Evolutionary conservation across 2,113 vertebrate species (phyloP), one percentile per base, ranked within the genome.

Genomic region (Neofelis nebulosa): DNA sequence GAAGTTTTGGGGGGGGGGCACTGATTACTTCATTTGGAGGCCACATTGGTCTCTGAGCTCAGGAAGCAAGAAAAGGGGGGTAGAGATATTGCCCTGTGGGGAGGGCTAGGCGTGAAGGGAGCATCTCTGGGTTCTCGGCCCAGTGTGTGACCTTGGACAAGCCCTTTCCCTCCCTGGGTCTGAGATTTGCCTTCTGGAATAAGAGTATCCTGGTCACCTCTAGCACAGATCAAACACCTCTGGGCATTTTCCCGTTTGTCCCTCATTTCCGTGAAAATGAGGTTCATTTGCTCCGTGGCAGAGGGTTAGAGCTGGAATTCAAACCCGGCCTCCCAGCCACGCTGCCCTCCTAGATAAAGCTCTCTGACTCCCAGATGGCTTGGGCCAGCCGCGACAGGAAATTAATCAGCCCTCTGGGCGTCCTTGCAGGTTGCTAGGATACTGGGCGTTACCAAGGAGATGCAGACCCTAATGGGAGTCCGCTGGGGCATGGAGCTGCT

Each of bases 401-500:
- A 98, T 98, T 98, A 98, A 99, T 97, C 89, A 97, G 83, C 95
- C 98, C 97, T 98, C 95, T 93, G 73, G 98, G 98, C 94, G 89
- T 98, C 98, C 97, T 96, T 95, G 97, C 98, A 99, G 99, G 99
- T 99, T 36, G 99, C 99, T 84, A 99, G 99, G 99, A 99, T 99
- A 99, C 97, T 99, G 97, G 99, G 99, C 7, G 99, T 99, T 97
- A 99, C 99, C 10, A 98, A 98, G 92, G 99, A 99, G 98, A 99
- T 99, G 99, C 99, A 99, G 99, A 99, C 98, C 99, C 99, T 99
- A 98, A 99, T 99, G 99, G 99, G 99, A 97, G 99, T 99, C 97
- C 99, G 99, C 98, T 99, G 99, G 0, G 99, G 99, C 97, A 98
- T 99, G 99, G 99, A 99, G 99, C 98, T 99, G 95, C 99, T 99